Evolutionary conservation across 2,888 invertebrate species (phyloP).

Genomic region (Tubulanus polymorphus): DNA sequence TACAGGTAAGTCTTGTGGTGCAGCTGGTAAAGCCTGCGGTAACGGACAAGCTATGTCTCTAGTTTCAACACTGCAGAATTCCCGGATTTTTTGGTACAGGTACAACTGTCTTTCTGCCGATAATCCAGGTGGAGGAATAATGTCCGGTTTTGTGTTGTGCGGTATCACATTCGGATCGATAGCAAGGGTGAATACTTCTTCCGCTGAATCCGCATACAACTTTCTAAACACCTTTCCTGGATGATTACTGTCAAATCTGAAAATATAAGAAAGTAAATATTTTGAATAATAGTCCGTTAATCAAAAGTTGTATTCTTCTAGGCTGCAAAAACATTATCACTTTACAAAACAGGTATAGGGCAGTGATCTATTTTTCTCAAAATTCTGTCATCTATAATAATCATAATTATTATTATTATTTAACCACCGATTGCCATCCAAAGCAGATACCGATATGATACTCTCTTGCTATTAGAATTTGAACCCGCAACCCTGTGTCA

Average conservation of each 20-base stretch:
- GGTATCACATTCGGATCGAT: neutral
- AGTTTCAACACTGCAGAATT: neutral
- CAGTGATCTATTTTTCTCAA: too few relatives aligned
- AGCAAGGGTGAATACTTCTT: neutral
- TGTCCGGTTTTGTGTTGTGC: neutral
- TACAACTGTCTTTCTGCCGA: neutral
- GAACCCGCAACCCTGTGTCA: slow-evolving; percentile 20
- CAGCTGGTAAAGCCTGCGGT: too few relatives aligned
- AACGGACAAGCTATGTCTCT: neutral
- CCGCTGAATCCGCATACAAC: neutral
- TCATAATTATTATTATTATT: too few relatives aligned
- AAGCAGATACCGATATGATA: slow-evolving; percentile 2
- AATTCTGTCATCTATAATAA: too few relatives aligned
- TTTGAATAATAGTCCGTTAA: neutral
- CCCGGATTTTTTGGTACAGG: neutral
- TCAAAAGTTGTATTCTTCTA: too few relatives aligned
- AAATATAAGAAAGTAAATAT: neutral
- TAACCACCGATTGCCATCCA: slow-evolving; percentile 15
- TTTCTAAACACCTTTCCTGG: neutral
- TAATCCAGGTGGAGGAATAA: neutral
- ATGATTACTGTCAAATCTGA: neutral
- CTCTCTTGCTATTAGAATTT: slow-evolving; percentile 12
- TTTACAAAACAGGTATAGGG: too few relatives aligned
- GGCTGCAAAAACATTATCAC: too few relatives aligned
- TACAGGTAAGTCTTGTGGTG: too few relatives aligned